Base-by-base conservation (phyloP, 2,888 invertebrate genomes). In the Himalopsyche kuldschensis region DNA sequence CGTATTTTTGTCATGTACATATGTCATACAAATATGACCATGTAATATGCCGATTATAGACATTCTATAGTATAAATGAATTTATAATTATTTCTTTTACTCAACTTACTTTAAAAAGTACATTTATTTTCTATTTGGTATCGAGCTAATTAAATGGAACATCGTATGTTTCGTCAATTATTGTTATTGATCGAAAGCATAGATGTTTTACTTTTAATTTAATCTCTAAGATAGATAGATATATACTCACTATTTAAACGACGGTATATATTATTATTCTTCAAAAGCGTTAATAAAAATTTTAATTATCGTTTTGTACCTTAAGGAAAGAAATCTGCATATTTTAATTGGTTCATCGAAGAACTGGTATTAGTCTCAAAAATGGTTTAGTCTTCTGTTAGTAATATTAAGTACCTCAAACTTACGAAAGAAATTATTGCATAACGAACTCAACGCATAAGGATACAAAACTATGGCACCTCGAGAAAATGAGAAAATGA, bases 101-200 rank as follows among this genome's bases (percentile, higher is more conserved):
- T 69, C 69, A 11, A 69, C 69, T 30, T 69, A 69, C 11, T 69
- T 69, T 30, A 11, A 11, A 69, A 69, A 69, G 27, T 69, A 69
- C 69, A 69, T 69, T 69, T 69, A 69, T 69, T 69, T 69, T 69
- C 69, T 69, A 69, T 69, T 69, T 69, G 69, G 69, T 69, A 69
- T 69, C 69, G 27, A 69, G 69, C 69, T 30, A 69, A 69, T 69
- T 69, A 69, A 69, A 69, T 27, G 69, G 27, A 27, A 69, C 24
- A 27, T 30, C 69, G 15, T 30, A 27, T 11, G 11, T 69, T 27
- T 27, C 27, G 24, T 27, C 27, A 69, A 69, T 69, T 69, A 55
- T 55, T 69, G 27, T 10, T 69, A 69, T 27, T 69, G 69, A 69
- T 69, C 30, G 27, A 69, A 41, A 69, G 11, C 27, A 27, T 69